Evolutionary conservation across 2,888 invertebrate genomes (phyloP).

Genomic region (Callimorpha dominula): DNA sequence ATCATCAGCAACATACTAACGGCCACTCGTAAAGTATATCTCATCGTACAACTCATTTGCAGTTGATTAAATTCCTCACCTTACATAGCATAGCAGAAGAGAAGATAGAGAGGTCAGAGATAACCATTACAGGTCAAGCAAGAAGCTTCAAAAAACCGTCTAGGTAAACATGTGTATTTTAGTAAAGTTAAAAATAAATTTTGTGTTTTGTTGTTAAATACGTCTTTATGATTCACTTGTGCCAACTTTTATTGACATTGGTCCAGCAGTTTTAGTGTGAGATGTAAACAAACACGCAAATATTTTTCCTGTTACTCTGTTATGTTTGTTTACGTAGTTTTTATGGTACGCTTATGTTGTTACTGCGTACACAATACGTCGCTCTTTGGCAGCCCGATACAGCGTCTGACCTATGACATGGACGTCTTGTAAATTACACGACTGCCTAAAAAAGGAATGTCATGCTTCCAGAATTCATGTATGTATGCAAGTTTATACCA

Average conservation of each 20-base stretch:
- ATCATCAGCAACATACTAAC: too few relatives aligned
- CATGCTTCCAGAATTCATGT: too few relatives aligned
- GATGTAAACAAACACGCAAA: conserved; percentile 13
- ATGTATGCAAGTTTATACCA: background rate
- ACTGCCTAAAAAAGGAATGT: background rate
- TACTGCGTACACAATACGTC: too few relatives aligned
- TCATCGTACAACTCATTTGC: background rate
- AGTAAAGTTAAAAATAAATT: background rate
- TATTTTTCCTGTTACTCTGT: background rate
- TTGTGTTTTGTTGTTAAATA: background rate
- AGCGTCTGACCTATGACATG: background rate
- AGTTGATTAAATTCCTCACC: background rate
- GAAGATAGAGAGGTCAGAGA: background rate
- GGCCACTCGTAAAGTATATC: too few relatives aligned
- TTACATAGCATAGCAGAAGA: background rate
- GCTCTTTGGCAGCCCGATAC: background rate
- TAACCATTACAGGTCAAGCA: background rate
- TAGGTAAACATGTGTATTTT: background rate
- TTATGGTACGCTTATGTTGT: background rate
- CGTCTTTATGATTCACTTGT: conserved; percentile 5
- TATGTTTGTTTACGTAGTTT: background rate
- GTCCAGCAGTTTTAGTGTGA: conserved; percentile 10
- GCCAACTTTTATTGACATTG: conserved; percentile 22
- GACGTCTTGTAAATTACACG: background rate
- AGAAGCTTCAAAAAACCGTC: background rate